A percentile compares a stretch with the other conserved stretches of the same genome.
phyloP scores from a whole-genome alignment of 2,797 vertebrate species.

The Falco cherrug region DNA sequence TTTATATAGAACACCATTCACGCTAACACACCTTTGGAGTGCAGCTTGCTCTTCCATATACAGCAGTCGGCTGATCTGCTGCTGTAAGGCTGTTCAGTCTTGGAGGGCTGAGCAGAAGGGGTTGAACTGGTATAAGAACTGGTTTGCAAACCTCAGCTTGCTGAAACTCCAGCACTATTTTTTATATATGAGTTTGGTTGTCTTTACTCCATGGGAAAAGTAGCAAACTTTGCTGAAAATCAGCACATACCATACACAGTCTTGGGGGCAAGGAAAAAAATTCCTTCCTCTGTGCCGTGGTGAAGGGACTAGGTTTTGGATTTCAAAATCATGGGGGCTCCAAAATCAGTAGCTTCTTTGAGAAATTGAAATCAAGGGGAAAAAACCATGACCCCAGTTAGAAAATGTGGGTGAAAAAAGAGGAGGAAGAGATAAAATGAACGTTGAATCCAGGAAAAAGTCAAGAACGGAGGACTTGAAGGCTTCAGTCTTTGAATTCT shows the following conservation, averaged over 20 bases:
- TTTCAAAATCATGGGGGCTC: background rate
- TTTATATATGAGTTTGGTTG: background rate
- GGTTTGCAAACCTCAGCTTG: background rate
- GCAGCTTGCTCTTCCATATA: constrained; percentile 16
- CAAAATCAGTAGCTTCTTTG: background rate
- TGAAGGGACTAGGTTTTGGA: background rate
- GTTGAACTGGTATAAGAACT: background rate
- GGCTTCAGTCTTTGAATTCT: background rate
- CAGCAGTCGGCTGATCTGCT: background rate
- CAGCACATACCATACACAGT: background rate
- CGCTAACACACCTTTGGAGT: constrained; percentile 7
- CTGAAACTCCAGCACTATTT: background rate
- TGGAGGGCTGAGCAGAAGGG: background rate
- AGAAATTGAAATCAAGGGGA: background rate
- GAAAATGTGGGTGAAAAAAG: background rate
- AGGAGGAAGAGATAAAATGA: background rate
- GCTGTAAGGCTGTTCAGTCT: background rate
- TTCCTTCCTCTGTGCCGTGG: background rate
- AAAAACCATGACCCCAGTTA: background rate
- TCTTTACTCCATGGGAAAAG: background rate
- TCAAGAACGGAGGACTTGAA: background rate
- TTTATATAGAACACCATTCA: constrained; percentile 56
- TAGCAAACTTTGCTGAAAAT: background rate
- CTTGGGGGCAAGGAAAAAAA: background rate
- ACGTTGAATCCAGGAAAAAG: background rate